Base-by-base conservation (phyloP, 2,888 invertebrate genomes). In the Galerucella nymphaeae region DNA sequence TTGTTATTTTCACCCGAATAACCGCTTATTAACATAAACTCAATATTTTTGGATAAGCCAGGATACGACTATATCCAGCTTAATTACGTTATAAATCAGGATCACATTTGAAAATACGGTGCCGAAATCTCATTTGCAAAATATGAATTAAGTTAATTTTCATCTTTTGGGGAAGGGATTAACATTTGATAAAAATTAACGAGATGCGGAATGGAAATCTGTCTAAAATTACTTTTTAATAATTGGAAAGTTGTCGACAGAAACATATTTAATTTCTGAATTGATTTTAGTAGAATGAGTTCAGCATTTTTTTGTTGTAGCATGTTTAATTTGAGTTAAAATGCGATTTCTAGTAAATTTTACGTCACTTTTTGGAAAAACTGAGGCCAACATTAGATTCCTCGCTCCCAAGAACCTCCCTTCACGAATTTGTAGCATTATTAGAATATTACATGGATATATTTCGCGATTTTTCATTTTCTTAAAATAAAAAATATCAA, bases 51-150 rank as follows among this genome's bases (percentile, higher is more conserved):
- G 62, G 69, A 69, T 69, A 69, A 69, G 42, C 69, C 50, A 30
- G 41, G 61, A 30, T 61, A 66, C 58, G 75, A 61, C 66, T 67
- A 71, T 62, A 59, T 62, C 59, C 67, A 53, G n/a, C 57, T 71
- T 71, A 74, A 74, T 74, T 74, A 67, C 58, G 58, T 63, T 68
- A 71, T 74, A 74, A 74, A 74, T 70, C 65, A 68, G 71, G 66
- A 50, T 73, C 66, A 70, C 67, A 67, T 64, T 58, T 63, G 71
- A 67, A 74, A 74, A 65, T 70, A 59, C 71, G 68, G 58, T 63
- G 20, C 57, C 61, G 18, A 64, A 69, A 69, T 72, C 69, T 69
- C 69, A 41, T 70, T 72, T 65, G 48, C 59, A 50, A 68, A 72
- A 50, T 64, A 64, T 68, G 9, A 66, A 23, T 48, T 48, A n/a